Percentiles rank a stretch among this genome's conserved stretches.
phyloP scores from a whole-genome alignment of 1,140 invertebrate species.

The Drosophila dunni region DNA sequence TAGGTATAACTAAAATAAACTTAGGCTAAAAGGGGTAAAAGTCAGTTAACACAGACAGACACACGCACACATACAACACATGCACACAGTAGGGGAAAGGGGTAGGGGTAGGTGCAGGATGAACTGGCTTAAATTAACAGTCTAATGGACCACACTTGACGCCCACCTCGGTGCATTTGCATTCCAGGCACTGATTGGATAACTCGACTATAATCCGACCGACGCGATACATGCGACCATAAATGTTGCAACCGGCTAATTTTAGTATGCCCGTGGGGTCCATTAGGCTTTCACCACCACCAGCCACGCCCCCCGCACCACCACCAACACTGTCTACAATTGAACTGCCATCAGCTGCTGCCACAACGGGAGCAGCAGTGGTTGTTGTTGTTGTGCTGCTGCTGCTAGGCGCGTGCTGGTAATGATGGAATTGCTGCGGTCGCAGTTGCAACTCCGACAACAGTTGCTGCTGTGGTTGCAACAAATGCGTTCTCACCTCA shows the following conservation, averaged over 20 bases:
- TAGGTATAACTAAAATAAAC: neutral
- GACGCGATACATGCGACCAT: conserved; percentile 94
- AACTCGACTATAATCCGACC: conserved; percentile 93
- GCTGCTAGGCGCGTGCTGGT: conserved; percentile 65
- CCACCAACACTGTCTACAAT: neutral
- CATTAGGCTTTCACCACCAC: conserved; percentile 51
- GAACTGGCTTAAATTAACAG: conserved; percentile 85
- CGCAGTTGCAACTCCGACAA: conserved; percentile 52
- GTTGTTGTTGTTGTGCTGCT: conserved; percentile 28
- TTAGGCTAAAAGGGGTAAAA: neutral
- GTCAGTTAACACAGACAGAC: conserved; percentile 12
- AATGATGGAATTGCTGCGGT: conserved; percentile 71
- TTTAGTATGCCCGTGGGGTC: conserved; percentile 87
- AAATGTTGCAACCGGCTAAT: conserved; percentile 95
- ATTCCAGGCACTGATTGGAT: conserved; percentile 92
- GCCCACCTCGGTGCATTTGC: conserved; percentile 93
- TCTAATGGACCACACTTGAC: conserved; percentile 92
- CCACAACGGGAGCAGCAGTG: conserved; percentile 10
- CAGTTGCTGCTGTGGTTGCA: conserved; percentile 57
- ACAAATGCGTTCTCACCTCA: conserved; percentile 70
- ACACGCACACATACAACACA: neutral
- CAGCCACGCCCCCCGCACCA: neutral
- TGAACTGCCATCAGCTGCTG: conserved; percentile 19
- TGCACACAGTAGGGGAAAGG: conserved; percentile 8
- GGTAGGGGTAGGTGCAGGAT: neutral